Percentiles rank a stretch among this genome's conserved stretches.
Conservation (phyloP, 2,797 vertebrate species). For the Anguilla obscura region DNA sequence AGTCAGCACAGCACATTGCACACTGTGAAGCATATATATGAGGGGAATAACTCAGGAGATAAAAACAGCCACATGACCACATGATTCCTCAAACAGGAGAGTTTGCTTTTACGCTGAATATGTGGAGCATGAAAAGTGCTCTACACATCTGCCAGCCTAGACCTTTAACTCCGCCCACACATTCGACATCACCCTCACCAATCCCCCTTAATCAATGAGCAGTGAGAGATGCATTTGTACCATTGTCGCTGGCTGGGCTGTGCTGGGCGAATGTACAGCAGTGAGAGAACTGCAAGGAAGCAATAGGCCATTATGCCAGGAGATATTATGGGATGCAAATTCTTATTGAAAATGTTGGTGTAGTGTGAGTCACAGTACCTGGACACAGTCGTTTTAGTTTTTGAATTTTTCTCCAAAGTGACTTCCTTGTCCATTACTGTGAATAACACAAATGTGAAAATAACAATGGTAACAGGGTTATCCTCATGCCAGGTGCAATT, state of each 20-base stretch:
- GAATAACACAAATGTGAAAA: neutral
- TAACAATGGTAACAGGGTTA: neutral
- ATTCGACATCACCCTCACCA: neutral
- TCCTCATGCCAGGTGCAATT: neutral
- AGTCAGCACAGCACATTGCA: slow-evolving; percentile 12
- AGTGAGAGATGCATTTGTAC: neutral
- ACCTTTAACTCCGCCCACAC: neutral
- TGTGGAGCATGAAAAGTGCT: slow-evolving; percentile 7
- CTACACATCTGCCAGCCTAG: neutral
- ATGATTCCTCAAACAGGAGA: neutral
- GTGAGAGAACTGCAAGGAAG: neutral
- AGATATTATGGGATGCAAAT: neutral
- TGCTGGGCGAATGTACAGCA: neutral
- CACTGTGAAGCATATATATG: neutral
- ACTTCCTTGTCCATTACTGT: neutral
- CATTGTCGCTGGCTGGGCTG: neutral
- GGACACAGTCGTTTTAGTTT: neutral
- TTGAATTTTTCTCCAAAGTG: neutral
- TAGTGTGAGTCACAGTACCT: neutral
- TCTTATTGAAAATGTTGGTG: neutral
- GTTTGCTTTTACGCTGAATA: slow-evolving; percentile 7
- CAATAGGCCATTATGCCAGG: neutral
- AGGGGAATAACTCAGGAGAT: neutral
- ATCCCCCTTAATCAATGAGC: neutral
- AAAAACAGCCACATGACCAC: neutral